Evolutionary conservation across 2,888 invertebrate genomes (phyloP), one percentile per base, ranked within the genome.

Genomic region (Rhingia campestris): DNA sequence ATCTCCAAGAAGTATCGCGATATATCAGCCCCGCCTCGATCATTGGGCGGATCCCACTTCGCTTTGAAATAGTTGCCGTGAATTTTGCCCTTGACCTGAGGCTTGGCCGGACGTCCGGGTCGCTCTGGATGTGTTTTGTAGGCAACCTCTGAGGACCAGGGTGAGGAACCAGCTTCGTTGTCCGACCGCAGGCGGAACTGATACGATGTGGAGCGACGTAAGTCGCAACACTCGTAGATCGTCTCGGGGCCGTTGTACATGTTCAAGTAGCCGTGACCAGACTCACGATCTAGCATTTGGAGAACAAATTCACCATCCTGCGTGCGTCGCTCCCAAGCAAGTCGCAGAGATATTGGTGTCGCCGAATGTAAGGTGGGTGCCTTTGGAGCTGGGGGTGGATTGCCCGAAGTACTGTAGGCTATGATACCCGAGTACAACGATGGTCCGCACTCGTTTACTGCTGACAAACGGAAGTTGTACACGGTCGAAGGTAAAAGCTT

Each of bases 381-480:
- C 75, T 93, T 92, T 22, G 97, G 97, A 88, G 95, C 95, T 58
- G 94, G 92, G 0, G 97, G 97, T 56, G 96, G 95, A 88, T 95
- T 94, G 82, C 97, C 97, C 49, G 94, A 94, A 10, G 97, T 97
- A 92, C 94, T 94, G 87, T 93, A 95, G 86, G 93, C 92, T 41
- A 94, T 93, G 86, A 94, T 93, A 47, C 94, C 94, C 64, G 95
- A 95, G 92, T 95, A 96, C 10, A 93, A 92, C 88, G 95, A 95
- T 89, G 94, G 94, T 10, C 97, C 97, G 87, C 94, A 93, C 88
- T 95, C 95, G 91, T 97, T 97, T 77, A 96, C 93, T 86, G 97
- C 97, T 49, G 96, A 95, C 88, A 97, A 91, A 64, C 97, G 94
- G 92, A 97, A 97, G 81, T 94, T 94, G 91, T 97, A 97, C 76